Conservation (phyloP, 2,797 vertebrate species). For the Pangasius larnaudii region DNA sequence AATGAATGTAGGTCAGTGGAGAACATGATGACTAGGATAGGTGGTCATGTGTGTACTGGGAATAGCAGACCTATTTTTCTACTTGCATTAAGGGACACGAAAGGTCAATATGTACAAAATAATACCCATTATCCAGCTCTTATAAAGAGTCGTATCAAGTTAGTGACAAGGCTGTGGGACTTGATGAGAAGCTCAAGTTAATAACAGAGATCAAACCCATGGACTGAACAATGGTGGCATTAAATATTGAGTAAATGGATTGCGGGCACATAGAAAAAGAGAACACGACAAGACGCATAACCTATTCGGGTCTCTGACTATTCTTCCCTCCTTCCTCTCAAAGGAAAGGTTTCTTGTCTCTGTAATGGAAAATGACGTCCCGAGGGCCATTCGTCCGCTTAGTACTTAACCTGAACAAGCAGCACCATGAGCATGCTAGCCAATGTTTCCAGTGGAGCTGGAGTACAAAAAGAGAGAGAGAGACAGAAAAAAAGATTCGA, state of each 20-base stretch:
- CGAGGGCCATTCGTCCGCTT: slow-evolving; percentile 54
- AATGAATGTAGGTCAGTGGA: slow-evolving; percentile 8
- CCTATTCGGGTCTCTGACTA: slow-evolving; percentile 59
- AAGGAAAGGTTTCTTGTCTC: slow-evolving; percentile 61
- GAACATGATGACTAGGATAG: neutral
- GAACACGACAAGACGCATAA: slow-evolving; percentile 61
- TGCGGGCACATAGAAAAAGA: slow-evolving; percentile 49
- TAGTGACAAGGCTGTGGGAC: slow-evolving; percentile 13
- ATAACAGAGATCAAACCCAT: slow-evolving; percentile 55
- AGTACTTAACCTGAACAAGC: slow-evolving; percentile 60
- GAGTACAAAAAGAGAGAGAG: slow-evolving; percentile 33
- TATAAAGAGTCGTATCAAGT: slow-evolving; percentile 9
- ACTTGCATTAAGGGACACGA: neutral
- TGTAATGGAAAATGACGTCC: slow-evolving; percentile 63
- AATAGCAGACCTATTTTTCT: slow-evolving; percentile 13
- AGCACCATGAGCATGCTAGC: slow-evolving; percentile 49
- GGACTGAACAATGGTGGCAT: slow-evolving; percentile 48
- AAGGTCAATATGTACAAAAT: neutral
- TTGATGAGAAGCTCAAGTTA: slow-evolving; percentile 43
- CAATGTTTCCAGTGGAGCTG: slow-evolving; percentile 45
- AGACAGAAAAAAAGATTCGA: neutral
- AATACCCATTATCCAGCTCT: neutral
- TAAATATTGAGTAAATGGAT: slow-evolving; percentile 64
- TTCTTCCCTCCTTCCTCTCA: slow-evolving; percentile 50
- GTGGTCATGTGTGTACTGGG: neutral